Conservation (phyloP, 2,888 invertebrate species). For the Lingula anatina region DNA sequence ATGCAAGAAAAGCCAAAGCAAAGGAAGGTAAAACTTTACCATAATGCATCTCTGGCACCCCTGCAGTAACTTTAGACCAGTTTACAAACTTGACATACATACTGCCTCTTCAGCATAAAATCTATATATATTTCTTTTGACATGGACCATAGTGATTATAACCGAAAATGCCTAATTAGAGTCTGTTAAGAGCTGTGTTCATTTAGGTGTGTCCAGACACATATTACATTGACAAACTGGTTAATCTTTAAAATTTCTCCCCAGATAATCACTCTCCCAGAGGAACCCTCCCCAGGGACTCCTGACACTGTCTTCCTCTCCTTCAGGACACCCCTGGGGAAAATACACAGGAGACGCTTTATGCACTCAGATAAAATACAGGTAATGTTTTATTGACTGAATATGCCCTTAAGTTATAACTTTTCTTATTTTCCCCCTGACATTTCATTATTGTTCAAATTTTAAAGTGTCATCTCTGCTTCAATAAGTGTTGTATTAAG, state of each 20-base stretch:
- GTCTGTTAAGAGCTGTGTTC: too few relatives aligned
- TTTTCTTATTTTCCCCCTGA: too few relatives aligned
- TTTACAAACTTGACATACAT: too few relatives aligned
- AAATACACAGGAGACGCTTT: slow-evolving; percentile 20
- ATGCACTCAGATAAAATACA: slow-evolving; percentile 17
- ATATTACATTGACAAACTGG: neutral
- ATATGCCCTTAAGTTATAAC: too few relatives aligned
- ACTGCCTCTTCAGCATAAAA: too few relatives aligned
- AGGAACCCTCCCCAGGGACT: slow-evolving; percentile 19
- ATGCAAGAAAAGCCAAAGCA: neutral
- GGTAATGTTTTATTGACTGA: too few relatives aligned
- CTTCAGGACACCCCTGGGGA: slow-evolving; percentile 23
- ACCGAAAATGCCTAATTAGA: too few relatives aligned
- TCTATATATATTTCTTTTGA: too few relatives aligned
- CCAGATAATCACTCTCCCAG: slow-evolving; percentile 26
- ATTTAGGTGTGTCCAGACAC: neutral
- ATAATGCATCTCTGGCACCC: neutral
- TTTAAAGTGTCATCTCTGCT: too few relatives aligned
- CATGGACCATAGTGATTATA: too few relatives aligned
- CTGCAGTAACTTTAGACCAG: too few relatives aligned
- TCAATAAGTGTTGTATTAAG: neutral
- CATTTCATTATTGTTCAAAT: too few relatives aligned
- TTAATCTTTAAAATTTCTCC: neutral
- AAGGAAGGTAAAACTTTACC: neutral
- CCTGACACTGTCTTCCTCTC: slow-evolving; percentile 15